phyloP scores from a whole-genome alignment of 1,140 invertebrate species.

The Drosophila kepulauana region DNA sequence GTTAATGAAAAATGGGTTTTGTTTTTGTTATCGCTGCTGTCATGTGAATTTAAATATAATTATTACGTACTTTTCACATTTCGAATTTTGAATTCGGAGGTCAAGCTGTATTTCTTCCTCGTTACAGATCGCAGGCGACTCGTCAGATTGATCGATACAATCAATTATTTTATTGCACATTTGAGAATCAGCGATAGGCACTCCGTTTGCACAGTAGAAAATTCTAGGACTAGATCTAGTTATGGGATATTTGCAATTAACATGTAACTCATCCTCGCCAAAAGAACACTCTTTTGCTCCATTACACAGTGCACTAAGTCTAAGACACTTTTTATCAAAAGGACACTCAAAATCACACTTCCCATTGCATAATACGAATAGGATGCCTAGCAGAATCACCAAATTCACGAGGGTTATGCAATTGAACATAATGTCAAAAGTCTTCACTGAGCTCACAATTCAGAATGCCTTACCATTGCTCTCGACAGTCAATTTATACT shows the following conservation, averaged over 20 bases:
- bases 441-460: not conserved
- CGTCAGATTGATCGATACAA: slow-evolving; percentile 35
- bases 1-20: no score
- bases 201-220: slow-evolving; percentile 29
- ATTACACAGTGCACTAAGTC: not conserved
- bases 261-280: slow-evolving; percentile 30
- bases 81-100: not conserved
- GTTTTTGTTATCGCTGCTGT: no score
- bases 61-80: not conserved
- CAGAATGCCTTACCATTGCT: not conserved
- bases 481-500: not conserved
- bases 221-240: no score
- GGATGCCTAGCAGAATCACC: not conserved
- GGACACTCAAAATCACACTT: not conserved
- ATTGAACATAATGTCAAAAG: not conserved
- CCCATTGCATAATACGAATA: not conserved
- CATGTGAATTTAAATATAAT: no score
- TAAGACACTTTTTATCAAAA: not conserved
- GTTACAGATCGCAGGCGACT: not conserved
- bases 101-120: no score
- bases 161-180: not conserved
- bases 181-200: fast-evolving
- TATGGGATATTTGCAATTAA: slow-evolving; percentile 10
- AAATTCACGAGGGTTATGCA: not conserved
- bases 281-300: not conserved